Conservation (phyloP, 2,888 invertebrate genomes). For the Psylliodes chrysocephalus region DNA sequence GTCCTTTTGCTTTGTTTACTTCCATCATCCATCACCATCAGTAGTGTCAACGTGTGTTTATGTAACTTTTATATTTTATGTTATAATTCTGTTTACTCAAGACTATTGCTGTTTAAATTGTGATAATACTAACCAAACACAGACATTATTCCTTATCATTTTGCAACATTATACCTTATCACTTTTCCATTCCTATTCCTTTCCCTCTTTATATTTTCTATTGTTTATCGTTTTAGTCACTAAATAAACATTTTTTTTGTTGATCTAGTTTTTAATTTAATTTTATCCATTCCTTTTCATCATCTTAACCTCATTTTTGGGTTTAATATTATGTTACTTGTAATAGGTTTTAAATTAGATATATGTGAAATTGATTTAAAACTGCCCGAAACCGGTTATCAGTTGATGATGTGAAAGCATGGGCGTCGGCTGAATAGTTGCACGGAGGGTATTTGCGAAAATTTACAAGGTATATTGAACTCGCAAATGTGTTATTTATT, state of each 20-base stretch:
- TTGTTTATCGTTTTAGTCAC: not conserved
- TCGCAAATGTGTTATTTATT: no score
- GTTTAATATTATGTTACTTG: no score
- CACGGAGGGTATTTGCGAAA: no score
- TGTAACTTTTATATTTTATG: constrained; percentile 5
- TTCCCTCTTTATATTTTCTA: not conserved
- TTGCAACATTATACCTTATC: constrained; percentile 7
- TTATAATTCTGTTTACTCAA: constrained; percentile 11
- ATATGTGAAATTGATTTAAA: constrained; percentile 8
- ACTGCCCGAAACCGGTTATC: constrained; percentile 14
- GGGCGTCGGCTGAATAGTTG: no score
- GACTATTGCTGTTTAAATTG: not conserved
- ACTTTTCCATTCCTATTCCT: not conserved
- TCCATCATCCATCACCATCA: no score
- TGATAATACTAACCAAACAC: constrained; percentile 9
- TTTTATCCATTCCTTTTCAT: no score
- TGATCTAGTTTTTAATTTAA: no score
- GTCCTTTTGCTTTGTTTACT: constrained; percentile 6
- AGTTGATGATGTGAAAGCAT: not conserved
- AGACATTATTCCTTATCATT: constrained; percentile 13
- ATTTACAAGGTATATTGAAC: no score
- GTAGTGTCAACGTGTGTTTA: constrained; percentile 4
- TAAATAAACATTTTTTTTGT: not conserved
- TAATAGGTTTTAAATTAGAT: not conserved
- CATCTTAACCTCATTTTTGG: no score